Evolutionary conservation across 1,140 invertebrate species (phyloP).

Genomic region (Drosophila orosa): DNA sequence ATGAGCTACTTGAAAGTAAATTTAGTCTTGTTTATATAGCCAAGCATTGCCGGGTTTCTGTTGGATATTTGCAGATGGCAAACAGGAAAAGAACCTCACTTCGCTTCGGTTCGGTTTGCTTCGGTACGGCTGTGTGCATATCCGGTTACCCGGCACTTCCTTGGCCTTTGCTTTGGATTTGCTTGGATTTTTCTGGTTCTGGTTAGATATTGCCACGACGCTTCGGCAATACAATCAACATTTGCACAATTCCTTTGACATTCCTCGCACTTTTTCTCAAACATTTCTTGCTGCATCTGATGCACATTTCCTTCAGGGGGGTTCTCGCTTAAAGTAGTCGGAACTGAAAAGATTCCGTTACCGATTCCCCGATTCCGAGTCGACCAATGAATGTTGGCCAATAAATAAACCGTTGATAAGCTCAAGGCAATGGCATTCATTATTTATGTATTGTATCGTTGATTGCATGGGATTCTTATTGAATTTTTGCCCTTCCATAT

Average conservation of each 20-base stretch:
- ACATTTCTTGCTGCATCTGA: slow-evolving; percentile 65
- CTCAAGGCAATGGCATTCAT: slow-evolving; percentile 77
- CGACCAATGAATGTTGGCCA: slow-evolving; percentile 51
- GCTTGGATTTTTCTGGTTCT: slow-evolving; percentile 46
- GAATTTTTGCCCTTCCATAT: slow-evolving; percentile 47
- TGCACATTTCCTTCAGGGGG: slow-evolving; percentile 42
- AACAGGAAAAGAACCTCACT: slow-evolving; percentile 57
- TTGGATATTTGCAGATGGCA: slow-evolving; percentile 69
- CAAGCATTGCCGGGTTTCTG: slow-evolving; percentile 13
- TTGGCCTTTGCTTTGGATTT: slow-evolving; percentile 20
- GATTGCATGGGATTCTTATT: slow-evolving; percentile 72
- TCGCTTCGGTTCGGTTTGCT: slow-evolving; percentile 32
- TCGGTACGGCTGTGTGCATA: slow-evolving; percentile 52
- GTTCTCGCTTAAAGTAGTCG: slow-evolving; percentile 41
- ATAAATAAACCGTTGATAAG: slow-evolving; percentile 79
- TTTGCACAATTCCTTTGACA: slow-evolving; percentile 77
- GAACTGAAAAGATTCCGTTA: neutral
- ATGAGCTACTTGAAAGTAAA: slow-evolving; percentile 70
- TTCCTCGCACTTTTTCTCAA: slow-evolving; percentile 41
- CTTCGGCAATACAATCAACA: slow-evolving; percentile 74
- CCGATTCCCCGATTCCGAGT: slow-evolving; percentile 2
- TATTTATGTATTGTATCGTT: slow-evolving; percentile 74
- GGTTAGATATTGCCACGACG: slow-evolving; percentile 50
- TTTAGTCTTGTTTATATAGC: slow-evolving; percentile 69
- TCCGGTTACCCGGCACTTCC: slow-evolving; percentile 67